A percentile compares a stretch with the other conserved stretches of the same genome.
Conservation (phyloP, 2,888 invertebrate genomes). For the Geotrupes spiniger region DNA sequence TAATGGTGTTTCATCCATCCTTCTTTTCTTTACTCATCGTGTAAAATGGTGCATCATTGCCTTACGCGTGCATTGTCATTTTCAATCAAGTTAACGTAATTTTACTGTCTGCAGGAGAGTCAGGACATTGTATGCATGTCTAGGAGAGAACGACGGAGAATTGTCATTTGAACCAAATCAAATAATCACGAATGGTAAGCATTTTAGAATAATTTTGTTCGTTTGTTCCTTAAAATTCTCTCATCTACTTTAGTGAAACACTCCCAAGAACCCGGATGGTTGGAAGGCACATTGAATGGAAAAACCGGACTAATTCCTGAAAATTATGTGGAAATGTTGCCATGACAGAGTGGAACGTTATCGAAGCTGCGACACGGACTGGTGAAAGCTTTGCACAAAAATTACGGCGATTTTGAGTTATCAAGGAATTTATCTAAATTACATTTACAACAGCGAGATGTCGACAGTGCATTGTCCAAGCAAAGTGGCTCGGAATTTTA, state of each 20-base stretch:
- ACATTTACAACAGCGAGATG: slow-evolving; percentile 41
- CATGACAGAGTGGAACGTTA: slow-evolving; percentile 53
- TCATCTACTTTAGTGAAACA: slow-evolving; percentile 62
- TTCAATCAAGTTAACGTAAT: background rate
- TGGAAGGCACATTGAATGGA: slow-evolving; percentile 91
- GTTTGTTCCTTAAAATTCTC: background rate
- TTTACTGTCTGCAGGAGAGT: slow-evolving; percentile 63
- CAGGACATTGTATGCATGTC: slow-evolving; percentile 91
- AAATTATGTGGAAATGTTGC: slow-evolving; percentile 91
- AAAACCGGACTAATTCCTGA: slow-evolving; percentile 91
- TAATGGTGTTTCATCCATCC: too few species aligned
- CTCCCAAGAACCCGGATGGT: slow-evolving; percentile 96
- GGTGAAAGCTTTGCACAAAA: slow-evolving; percentile 43
- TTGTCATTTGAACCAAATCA: slow-evolving; percentile 98
- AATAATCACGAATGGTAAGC: slow-evolving; percentile 93
- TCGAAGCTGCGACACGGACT: slow-evolving; percentile 45
- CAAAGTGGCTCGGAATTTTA: slow-evolving; percentile 31
- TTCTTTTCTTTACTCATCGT: too few species aligned
- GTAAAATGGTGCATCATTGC: too few species aligned
- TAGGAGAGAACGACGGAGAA: slow-evolving; percentile 95
- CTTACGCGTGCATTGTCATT: background rate
- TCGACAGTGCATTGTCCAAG: slow-evolving; percentile 38
- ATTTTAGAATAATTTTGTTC: slow-evolving; percentile 21
- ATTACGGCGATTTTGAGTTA: slow-evolving; percentile 35
- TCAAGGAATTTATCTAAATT: slow-evolving; percentile 26